Conservation (phyloP, 2,797 vertebrate species). For the Corythornis leucogaster region DNA sequence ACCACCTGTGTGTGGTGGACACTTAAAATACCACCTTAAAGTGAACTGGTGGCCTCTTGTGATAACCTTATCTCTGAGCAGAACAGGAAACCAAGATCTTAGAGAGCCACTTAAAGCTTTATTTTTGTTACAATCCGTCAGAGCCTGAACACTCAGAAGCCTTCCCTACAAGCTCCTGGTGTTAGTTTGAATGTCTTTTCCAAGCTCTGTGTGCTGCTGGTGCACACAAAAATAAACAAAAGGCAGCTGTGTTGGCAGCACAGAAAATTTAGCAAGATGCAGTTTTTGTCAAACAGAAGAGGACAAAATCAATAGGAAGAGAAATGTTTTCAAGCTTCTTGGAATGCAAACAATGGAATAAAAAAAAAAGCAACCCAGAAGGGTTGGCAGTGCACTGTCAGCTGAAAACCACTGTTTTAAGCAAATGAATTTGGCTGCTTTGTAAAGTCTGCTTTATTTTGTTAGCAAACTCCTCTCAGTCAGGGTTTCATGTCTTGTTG, state of each 20-base stretch:
- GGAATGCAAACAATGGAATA: slow-evolving; percentile 52
- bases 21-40: neutral
- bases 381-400: neutral
- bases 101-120: neutral
- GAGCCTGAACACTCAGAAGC: neutral
- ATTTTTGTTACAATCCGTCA: neutral
- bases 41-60: neutral
- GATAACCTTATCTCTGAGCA: neutral
- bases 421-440: slow-evolving; percentile 41
- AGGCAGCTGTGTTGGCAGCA: slow-evolving; percentile 47
- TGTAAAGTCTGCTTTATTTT: slow-evolving; percentile 45
- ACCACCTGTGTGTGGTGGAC: neutral
- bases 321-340: slow-evolving; percentile 58
- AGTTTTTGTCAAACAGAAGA: slow-evolving; percentile 33
- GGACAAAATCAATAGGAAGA: slow-evolving; percentile 36
- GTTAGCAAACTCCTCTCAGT: slow-evolving; percentile 42
- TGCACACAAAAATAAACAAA: slow-evolving; percentile 22
- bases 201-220: neutral
- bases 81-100: neutral
- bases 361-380: neutral
- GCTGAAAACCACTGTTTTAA: slow-evolving; percentile 51
- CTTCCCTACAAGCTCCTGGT: neutral
- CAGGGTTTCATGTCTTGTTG: slow-evolving; percentile 2
- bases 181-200: neutral
- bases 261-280: slow-evolving; percentile 4